Evolutionary conservation across 2,888 invertebrate species (phyloP).

Genomic region (Conomelus anceps): DNA sequence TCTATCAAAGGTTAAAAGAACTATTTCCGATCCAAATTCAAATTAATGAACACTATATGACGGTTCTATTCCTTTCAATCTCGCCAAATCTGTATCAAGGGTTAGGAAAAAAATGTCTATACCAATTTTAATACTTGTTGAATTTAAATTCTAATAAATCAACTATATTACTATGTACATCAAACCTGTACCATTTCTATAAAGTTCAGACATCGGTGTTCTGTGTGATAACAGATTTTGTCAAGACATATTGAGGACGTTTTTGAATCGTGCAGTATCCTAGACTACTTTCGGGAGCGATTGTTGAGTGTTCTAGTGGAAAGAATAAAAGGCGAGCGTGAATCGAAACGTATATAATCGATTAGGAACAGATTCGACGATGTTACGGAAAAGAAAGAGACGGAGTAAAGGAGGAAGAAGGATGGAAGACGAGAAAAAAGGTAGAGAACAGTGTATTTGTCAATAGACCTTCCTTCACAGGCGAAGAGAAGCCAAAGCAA

Average conservation of each 20-base stretch:
- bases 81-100: no score
- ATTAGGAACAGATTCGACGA: background rate
- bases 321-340: background rate
- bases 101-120: no score
- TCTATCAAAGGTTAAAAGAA: no score
- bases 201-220: no score
- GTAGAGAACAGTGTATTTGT: background rate
- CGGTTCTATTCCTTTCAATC: no score
- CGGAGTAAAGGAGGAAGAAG: background rate
- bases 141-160: no score
- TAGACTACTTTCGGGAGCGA: background rate
- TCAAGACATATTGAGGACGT: background rate
- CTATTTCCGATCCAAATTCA: no score
- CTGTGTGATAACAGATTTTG: no score
- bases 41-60: no score
- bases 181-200: no score
- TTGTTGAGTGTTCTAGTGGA: background rate
- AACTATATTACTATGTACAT: no score
- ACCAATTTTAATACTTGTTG: no score
- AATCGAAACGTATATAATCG: background rate
- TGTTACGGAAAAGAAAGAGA: background rate
- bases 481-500: background rate
- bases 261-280: background rate
- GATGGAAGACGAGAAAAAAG: background rate
- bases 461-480: background rate